Percentiles rank a stretch among this genome's conserved stretches.
Evolutionary conservation across 2,888 invertebrate species (phyloP).

Genomic region (Drosophila nigricruria): DNA sequence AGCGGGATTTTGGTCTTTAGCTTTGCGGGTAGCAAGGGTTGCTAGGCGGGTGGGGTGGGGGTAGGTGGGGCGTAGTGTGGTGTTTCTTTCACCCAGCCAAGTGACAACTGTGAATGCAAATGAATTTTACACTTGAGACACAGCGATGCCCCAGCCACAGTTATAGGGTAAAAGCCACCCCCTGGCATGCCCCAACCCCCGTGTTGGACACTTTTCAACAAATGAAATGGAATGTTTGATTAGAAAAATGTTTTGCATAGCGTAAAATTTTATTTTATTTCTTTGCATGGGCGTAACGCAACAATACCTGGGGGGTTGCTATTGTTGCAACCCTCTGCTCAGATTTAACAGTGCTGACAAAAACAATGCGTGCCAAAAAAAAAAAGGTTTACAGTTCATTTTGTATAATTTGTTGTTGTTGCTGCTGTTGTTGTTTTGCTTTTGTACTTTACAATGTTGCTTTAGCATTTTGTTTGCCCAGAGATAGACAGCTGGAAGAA

Average conservation of each 20-base stretch:
- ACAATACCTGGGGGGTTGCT: constrained; percentile 45
- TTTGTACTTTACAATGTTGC: constrained; percentile 58
- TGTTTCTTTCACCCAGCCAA: no score
- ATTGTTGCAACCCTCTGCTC: constrained; percentile 58
- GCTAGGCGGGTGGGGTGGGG: not conserved
- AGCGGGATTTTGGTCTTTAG: constrained; percentile 10
- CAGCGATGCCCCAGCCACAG: constrained; percentile 5
- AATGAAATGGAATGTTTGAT: constrained; percentile 80
- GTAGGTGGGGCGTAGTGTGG: not conserved
- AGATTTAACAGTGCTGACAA: constrained; percentile 50
- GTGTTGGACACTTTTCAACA: constrained; percentile 44
- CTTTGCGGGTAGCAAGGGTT: not conserved
- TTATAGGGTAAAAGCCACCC: constrained; percentile 1
- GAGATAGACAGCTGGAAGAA: constrained; percentile 24
- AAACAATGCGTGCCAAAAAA: constrained; percentile 67
- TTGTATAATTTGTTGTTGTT: constrained; percentile 42
- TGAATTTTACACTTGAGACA: constrained; percentile 79
- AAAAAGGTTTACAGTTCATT: constrained; percentile 79
- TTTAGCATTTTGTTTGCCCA: constrained; percentile 49
- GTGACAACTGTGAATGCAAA: constrained; percentile 67
- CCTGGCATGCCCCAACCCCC: not conserved
- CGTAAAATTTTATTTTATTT: constrained; percentile 69
- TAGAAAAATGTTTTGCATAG: constrained; percentile 81
- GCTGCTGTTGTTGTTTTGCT: constrained; percentile 11
- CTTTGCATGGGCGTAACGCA: constrained; percentile 59